Base-by-base conservation (phyloP, 1,140 invertebrate species). In the Zaprionus nigranus region DNA sequence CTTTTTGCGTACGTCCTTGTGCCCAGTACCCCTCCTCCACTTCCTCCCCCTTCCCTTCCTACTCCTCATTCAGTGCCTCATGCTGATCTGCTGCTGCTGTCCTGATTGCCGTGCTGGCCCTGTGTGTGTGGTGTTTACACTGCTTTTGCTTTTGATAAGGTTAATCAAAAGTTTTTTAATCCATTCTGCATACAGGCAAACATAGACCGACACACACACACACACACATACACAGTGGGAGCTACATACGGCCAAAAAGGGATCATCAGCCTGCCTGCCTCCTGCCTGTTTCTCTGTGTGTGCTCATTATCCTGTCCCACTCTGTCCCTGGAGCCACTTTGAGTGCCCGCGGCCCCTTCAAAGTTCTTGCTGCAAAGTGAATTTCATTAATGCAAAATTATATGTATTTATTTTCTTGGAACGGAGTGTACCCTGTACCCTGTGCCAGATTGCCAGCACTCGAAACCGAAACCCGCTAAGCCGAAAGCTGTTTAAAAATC, bases 111-210 rank as follows among this genome's bases (percentile, higher is more conserved):
- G 67, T 57, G 81, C 28, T 30, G 28, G 28, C 71, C 74, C 77
- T 86, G 58, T 88, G 63, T 88, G 66, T 88, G 66, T 62, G 78
- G 72, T 91, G 83, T 91, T 90, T 88, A 90, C 87, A 83, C 78
- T 84, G 75, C 84, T 79, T 90, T 90, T 85, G 85, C 78, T 85
- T 91, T 91, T 91, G 90, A 91, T 91, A 91, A 91, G 88, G 90
- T 91, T 91, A 91, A 91, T 91, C 85, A 91, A 91, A 91, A 90
- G 90, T 85, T 80, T 91, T 91, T 91, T 91, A 91, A 91, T 91
- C 88, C 88, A 91, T 91, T 91, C 88, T 82, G 81, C 87, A 88
- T 87, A 90, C 84, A 90, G 56, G 73, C 83, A 87, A 80, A 86
- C 85, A 90, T 81, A 88, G 84, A 81, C 84, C 62, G 56, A 61